Evolutionary conservation across 2,113 vertebrate species (phyloP).

Genomic region (Hippocampus guttulatus): DNA sequence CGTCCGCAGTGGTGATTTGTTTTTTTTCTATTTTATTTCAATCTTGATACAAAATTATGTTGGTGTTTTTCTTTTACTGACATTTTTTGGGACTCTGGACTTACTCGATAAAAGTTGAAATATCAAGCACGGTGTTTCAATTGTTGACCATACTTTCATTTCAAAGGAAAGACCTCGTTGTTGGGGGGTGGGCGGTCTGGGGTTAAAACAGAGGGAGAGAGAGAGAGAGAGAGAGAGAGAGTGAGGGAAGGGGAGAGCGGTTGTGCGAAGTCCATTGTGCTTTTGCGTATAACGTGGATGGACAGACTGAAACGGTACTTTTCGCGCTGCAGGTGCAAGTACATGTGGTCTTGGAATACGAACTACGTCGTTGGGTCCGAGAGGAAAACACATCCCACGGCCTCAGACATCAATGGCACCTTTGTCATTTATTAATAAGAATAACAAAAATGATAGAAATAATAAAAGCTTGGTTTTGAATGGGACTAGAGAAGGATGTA

Average conservation of each 20-base stretch:
- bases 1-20: too few species aligned
- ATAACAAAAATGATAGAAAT: too few species aligned
- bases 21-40: not conserved
- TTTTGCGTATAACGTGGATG: constrained; percentile 33
- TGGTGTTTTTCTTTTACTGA: not conserved
- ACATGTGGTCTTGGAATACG: constrained; percentile 5
- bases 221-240: constrained; percentile 14
- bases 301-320: constrained; percentile 10
- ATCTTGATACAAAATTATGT: not conserved
- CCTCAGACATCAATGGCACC: too few species aligned
- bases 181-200: not conserved
- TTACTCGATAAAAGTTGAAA: not conserved
- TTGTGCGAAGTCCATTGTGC: constrained; percentile 15
- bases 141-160: constrained; percentile 10
- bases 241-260: constrained; percentile 17
- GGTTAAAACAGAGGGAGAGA: constrained; percentile 12
- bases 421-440: too few species aligned
- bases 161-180: not conserved
- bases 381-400: not conserved
- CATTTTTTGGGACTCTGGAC: not conserved
- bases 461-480: too few species aligned
- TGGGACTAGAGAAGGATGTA: too few species aligned
- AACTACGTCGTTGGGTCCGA: constrained; percentile 28
- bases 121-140: not conserved
- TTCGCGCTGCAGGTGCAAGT: not conserved